Evolutionary conservation across 2,888 invertebrate genomes (phyloP), one percentile per base, ranked within the genome.

Genomic region (Acanthosepion pharaonis): DNA sequence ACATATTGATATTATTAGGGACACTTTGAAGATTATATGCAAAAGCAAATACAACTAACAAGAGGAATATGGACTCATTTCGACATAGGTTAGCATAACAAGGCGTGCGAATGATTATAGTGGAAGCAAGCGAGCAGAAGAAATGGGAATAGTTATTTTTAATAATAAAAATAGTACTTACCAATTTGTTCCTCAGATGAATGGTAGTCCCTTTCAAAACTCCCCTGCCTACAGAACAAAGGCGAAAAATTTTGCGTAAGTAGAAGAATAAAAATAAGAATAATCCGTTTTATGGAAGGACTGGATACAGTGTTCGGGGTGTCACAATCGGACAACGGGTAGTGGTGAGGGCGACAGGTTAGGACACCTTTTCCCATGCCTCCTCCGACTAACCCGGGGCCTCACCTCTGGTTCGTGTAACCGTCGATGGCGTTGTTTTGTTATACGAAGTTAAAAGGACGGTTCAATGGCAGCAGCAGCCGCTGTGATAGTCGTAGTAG

Each of bases 131-230:
- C 59, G 20, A 59, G 59, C 23, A 59, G 23, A 2, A 59, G 0
- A 23, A 59, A 59, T 23, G 5, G 5, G 59, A 59, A 59, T 59
- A 59, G 5, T 59, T 59, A 59, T 59, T 59, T 59, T 23, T 78
- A 78, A 78, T 78, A 78, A 78, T 78, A 78, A 78, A 78, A 78
- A 78, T 15, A n/a, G 92, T 93, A 93, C 92, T 93, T 93, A 93
- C 92, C 92, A 51, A 93, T 93, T 93, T 93, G 92, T 93, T 93
- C 92, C 18, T 93, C 92, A 6, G 92, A 93, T 1, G 92, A 93
- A 93, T 93, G 92, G 92, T 93, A 93, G 53, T 93, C 92, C 51
- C 92, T 49, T 8, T 93, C 92, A 25, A 93, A 93, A 28, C 92
- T 93, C 28, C 92, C 53, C 51, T 93, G 92, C 92, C 92, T 93